Percentiles rank a stretch among this genome's conserved stretches.
Conservation (phyloP, 2,113 vertebrate species). For the Vanacampus margaritifer region DNA sequence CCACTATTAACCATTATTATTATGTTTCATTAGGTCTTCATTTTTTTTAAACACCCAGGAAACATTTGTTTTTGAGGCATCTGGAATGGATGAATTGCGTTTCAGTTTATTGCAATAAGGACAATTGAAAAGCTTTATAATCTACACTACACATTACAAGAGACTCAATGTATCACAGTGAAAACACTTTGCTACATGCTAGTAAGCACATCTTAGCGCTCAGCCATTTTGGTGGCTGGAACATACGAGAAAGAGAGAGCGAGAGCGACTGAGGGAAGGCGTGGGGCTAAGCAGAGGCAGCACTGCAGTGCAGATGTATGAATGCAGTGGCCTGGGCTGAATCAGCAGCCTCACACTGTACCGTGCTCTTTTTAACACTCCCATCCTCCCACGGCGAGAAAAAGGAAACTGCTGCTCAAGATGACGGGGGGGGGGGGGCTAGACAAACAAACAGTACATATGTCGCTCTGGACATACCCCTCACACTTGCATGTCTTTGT, state of each 20-base stretch:
- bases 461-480: constrained; percentile 12
- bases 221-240: neutral
- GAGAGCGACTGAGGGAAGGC: constrained; percentile 8
- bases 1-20: too few species aligned
- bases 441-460: constrained; percentile 9
- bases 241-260: neutral
- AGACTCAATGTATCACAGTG: too few species aligned
- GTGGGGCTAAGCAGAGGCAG: constrained; percentile 50
- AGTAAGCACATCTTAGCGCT: neutral
- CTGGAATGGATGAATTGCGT: too few species aligned
- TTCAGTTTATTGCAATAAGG: too few species aligned
- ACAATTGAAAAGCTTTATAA: too few species aligned
- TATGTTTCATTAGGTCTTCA: too few species aligned
- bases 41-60: too few species aligned
- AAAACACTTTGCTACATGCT: neutral
- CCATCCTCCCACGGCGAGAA: constrained; percentile 46
- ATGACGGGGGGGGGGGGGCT: constrained; percentile 22
- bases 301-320: constrained; percentile 75
- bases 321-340: constrained; percentile 73
- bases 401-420: constrained; percentile 25
- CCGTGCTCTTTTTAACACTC: constrained; percentile 53
- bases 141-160: too few species aligned
- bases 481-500: constrained; percentile 20
- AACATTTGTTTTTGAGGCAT: too few species aligned
- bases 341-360: constrained; percentile 69